phyloP scores from a whole-genome alignment of 1,140 invertebrate genomes.

The Palaemon carinicauda region DNA sequence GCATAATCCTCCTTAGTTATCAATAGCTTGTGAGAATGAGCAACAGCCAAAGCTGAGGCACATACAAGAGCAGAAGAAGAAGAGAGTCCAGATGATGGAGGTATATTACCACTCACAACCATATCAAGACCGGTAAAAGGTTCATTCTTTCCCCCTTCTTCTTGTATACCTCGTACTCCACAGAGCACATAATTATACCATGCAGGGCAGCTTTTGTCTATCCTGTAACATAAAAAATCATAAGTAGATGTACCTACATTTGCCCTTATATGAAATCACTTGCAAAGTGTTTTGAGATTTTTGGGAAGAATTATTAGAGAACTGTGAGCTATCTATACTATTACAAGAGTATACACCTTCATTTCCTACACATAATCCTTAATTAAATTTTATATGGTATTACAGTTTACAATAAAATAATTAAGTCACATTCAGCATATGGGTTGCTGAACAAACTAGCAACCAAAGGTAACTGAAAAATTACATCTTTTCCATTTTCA shows the following conservation, averaged over 20 bases:
- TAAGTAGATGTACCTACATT: background rate
- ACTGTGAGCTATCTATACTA: too few relatives aligned
- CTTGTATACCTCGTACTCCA: conserved; percentile 85
- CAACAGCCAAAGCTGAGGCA: conserved; percentile 77
- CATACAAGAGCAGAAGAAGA: conserved; percentile 97
- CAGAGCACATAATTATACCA: conserved; percentile 98
- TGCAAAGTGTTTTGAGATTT: too few relatives aligned
- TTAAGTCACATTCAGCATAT: too few relatives aligned
- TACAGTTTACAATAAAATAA: too few relatives aligned
- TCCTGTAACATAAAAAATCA: background rate
- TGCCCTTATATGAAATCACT: background rate
- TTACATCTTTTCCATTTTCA: too few relatives aligned
- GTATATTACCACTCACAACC: conserved; percentile 85
- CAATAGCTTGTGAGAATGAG: conserved; percentile 57
- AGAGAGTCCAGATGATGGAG: conserved; percentile 90
- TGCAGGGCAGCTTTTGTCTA: conserved; percentile 67
- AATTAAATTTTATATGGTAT: too few relatives aligned
- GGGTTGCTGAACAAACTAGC: too few relatives aligned
- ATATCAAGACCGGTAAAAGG: conserved; percentile 73
- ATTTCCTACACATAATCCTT: too few relatives aligned
- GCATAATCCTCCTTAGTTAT: conserved; percentile 82
- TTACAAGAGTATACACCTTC: too few relatives aligned
- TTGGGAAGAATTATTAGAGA: too few relatives aligned
- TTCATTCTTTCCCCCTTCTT: conserved; percentile 69
- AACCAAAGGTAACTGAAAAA: too few relatives aligned